A percentile compares a stretch with the other conserved stretches of the same genome.
Conservation (phyloP, 2,113 vertebrate genomes). For the Tylochromis polylepis region DNA sequence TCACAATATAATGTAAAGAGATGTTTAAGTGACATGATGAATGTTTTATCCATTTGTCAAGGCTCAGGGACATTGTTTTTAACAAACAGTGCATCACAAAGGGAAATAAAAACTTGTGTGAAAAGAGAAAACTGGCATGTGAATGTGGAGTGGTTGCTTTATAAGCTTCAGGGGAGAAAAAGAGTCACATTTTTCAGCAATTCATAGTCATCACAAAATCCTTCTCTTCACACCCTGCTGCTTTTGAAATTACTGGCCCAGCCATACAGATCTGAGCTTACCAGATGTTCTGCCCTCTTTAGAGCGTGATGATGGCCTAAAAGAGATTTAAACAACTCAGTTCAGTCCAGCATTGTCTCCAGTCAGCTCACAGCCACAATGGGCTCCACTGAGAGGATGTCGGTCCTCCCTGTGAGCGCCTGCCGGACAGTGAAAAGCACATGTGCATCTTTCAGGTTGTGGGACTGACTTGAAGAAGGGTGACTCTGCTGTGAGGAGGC, state of each 20-base stretch:
- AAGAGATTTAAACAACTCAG: not conserved
- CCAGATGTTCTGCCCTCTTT: not conserved
- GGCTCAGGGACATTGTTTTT: not conserved
- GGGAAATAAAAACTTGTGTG: too few species aligned
- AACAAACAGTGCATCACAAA: not conserved
- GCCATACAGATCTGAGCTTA: not conserved
- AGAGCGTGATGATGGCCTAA: not conserved
- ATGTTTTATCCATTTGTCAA: not conserved
- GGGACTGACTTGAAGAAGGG: conserved; percentile 24
- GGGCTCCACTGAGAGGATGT: conserved; percentile 81
- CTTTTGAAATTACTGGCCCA: not conserved
- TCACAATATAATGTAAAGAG: not conserved
- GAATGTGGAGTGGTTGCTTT: not conserved
- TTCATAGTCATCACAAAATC: not conserved
- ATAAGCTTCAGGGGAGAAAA: not conserved
- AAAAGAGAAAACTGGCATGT: not conserved
- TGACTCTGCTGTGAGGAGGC: conserved; percentile 35
- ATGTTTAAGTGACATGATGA: not conserved
- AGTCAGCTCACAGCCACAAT: conserved; percentile 75
- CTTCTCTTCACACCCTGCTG: not conserved
- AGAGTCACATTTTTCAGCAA: not conserved
- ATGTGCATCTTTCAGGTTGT: conserved; percentile 57
- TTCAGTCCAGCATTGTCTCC: not conserved
- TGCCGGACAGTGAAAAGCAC: conserved; percentile 68
- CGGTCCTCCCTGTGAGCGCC: conserved; percentile 75